Evolutionary conservation across 2,113 vertebrate species (phyloP), one percentile per base, ranked within the genome.

Genomic region (Trochalopteron elliotii): DNA sequence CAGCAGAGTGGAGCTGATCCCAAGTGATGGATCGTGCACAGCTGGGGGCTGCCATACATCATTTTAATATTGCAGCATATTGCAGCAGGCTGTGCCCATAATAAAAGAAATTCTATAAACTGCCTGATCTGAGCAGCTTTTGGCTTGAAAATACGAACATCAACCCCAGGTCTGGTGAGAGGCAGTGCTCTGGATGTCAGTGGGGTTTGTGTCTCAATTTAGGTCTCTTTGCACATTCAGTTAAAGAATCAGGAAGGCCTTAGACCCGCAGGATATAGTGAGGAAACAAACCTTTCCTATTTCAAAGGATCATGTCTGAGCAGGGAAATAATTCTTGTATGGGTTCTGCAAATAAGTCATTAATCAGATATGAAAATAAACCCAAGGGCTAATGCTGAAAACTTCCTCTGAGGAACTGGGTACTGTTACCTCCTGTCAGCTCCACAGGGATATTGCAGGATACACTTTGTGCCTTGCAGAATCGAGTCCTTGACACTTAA

Each of bases 41-140:
- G 65, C 92, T 88, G 77, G 72, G 70, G 52, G 52, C 78, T 91
- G 68, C 71, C 78, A 56, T 4, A 0, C 10, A 27, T 83, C 49
- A 77, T 68, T 65, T 71, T 69, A 47, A 74, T 56, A 33, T 15
- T 40, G 71, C 70, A 91, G 64, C 30, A 65, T 28, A 52, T 39
- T 87, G 76, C 86, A 91, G 65, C 42, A 59, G 35, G 16, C n/a
- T 57, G 39, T 59, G 45, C 42, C 55, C 30, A 11, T 35, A 53
- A 64, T 21, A 33, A 77, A 59, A 31, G 31, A 11, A 68, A 89
- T 79, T 27, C 75, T 35, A 18, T 24, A 12, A 83, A 11, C 20
- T 56, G 19, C 3, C 0, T 40, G n/a, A 5, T 78, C 44, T 27
- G 0, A 0, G 1, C 17, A 72, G 53, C 21, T 56, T 87, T 79